phyloP scores from a whole-genome alignment of 2,888 invertebrate species.

The Phasia obesa region DNA sequence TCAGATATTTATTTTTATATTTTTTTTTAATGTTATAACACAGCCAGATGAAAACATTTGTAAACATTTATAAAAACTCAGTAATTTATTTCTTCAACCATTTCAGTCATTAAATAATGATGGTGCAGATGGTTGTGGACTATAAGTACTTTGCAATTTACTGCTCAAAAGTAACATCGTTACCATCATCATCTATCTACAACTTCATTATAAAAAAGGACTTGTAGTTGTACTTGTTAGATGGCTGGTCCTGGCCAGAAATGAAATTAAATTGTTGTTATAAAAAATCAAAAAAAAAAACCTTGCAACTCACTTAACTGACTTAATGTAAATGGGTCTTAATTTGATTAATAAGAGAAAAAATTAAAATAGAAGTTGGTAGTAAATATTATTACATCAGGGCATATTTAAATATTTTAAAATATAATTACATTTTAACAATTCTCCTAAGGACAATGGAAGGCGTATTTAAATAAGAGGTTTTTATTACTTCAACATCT shows the following conservation, averaged over 20 bases:
- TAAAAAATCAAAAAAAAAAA: slow-evolving; percentile 8
- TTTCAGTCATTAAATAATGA: slow-evolving; percentile 3
- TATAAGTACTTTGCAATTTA: slow-evolving; percentile 14
- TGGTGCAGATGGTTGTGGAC: background rate
- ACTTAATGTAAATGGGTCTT: slow-evolving; percentile 40
- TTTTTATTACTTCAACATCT: too few species aligned
- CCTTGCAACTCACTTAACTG: slow-evolving; percentile 28
- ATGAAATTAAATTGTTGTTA: slow-evolving; percentile 31
- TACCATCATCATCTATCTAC: background rate
- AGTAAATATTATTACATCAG: slow-evolving; percentile 7
- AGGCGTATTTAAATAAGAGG: too few species aligned
- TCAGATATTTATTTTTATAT: background rate
- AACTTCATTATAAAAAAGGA: slow-evolving; percentile 27
- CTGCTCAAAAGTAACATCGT: background rate
- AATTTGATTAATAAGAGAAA: slow-evolving; percentile 29
- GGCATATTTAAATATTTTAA: background rate
- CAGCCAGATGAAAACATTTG: background rate
- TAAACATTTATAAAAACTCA: slow-evolving; percentile 5
- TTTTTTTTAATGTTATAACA: slow-evolving; percentile 5
- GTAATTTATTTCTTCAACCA: background rate
- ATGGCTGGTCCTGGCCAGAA: slow-evolving; percentile 18
- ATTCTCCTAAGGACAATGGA: too few species aligned
- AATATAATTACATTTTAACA: too few species aligned
- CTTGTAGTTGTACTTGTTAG: background rate
- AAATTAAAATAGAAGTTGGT: background rate